Evolutionary conservation across 2,113 vertebrate species (phyloP).

Genomic region (Ochotona curzoniae): DNA sequence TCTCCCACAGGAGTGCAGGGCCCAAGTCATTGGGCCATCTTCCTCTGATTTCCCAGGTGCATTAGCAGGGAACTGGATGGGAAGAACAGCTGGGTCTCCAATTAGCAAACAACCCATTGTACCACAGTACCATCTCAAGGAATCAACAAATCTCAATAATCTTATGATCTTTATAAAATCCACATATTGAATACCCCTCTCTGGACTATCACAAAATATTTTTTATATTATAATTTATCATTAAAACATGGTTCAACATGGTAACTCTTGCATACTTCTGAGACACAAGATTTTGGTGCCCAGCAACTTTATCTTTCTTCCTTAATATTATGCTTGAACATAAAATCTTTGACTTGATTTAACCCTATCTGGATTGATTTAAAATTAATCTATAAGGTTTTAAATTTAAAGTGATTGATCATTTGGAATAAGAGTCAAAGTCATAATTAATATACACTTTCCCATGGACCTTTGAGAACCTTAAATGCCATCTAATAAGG

Average conservation of each 20-base stretch:
- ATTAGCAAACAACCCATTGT: too few species aligned
- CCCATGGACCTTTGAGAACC: background rate
- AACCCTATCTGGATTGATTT: background rate
- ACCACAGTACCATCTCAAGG: background rate
- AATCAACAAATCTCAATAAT: background rate
- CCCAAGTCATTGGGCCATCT: too few species aligned
- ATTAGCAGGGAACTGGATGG: too few species aligned
- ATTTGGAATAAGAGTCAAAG: conserved; percentile 9
- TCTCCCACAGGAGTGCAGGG: too few species aligned
- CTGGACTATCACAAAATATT: background rate
- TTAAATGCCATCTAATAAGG: background rate
- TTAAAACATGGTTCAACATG: background rate
- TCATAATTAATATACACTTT: background rate
- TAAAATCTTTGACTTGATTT: conserved; percentile 20
- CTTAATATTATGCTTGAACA: conserved; percentile 9
- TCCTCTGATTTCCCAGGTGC: too few species aligned
- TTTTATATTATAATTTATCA: background rate
- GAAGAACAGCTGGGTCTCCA: too few species aligned
- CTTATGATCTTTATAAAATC: background rate
- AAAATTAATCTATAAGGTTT: conserved; percentile 4
- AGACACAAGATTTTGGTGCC: background rate
- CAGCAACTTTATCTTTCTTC: conserved; percentile 25
- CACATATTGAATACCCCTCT: background rate
- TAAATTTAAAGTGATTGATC: background rate
- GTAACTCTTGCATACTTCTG: background rate